Evolutionary conservation across 2,888 invertebrate genomes (phyloP), one percentile per base, ranked within the genome.

Genomic region (Schrankia costaestrigalis): DNA sequence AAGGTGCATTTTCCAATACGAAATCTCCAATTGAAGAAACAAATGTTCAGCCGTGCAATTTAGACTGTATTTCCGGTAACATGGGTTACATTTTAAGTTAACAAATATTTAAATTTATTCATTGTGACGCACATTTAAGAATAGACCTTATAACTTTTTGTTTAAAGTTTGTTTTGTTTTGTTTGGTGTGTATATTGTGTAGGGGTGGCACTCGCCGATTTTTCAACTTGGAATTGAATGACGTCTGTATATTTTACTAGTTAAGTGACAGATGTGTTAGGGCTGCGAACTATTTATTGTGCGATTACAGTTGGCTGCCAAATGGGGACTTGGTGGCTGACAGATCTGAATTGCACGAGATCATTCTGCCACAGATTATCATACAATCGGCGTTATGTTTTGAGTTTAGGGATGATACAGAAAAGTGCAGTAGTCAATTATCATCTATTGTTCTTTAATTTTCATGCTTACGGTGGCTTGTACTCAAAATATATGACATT

Each of bases 81-180:
- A 87, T 83, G 86, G 76, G 87, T 86, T 80, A 86, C 87, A 87
- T 87, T 87, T 87, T 84, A 85, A 86, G 75, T 86, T 85, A 80
- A 85, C 87, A 85, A 85, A 86, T 80, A 84, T 84, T 87, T 85
- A 82, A 86, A 86, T 84, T 84, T 84, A 85, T 83, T 79, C 84
- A 65, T 57, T 46, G 55, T 35, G 31, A 32, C 27, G 26, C 26
- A 47, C 69, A 67, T 63, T 64, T 57, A 46, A 74, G 70, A 71
- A 61, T 70, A 43, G 41, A 73, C 82, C 63, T 50, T 79, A 71
- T 52, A 32, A 11, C 34, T 40, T 35, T 25, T 26, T 8, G n/a
- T 25, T 34, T 54, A 56, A 48, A 56, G 59, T 46, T 47, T 26
- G 40, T 31, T 47, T 56, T 50, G 30, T 35, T 47, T 43, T 41